Base-by-base conservation (phyloP, 2,888 invertebrate species). In the Subacronicta megacephala region DNA sequence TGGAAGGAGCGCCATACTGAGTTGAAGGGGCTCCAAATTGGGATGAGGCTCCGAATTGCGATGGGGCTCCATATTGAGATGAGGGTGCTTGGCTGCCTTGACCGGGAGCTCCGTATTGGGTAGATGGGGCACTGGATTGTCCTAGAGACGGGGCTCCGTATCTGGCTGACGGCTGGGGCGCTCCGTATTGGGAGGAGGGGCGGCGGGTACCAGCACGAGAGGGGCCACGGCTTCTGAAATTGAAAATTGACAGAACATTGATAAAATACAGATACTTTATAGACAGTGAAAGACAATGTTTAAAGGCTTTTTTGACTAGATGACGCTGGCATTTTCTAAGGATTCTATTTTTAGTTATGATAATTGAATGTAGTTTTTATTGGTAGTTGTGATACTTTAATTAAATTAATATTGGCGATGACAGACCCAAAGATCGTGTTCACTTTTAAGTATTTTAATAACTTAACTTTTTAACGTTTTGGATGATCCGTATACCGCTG, bases 171-270 rank as follows among this genome's bases (percentile, higher is more conserved):
- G 52, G 52, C n/a, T 53, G 61, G 4, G 93, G 94, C 7, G 73
- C 66, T 4, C 76, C 73, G 36, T 78, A 95, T 38, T 82, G 78
- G 9, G 72, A 68, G 2, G 81, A 80, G 4, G 82, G 81, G 18
- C 68, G 78, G 20, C 74, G 67, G 12, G 67, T 46, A 16, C 60
- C 54, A 3, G 56, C 36, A 0, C 36, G 62, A 7, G 66, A 54
- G 7, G 90, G 82, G 26, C 92, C 93, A 38, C 90, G 88, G 40
- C 84, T 83, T 65, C 82, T 85, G 72, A 6, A 82, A 82, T 40
- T 12, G n/a, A 46, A 37, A 35, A 17, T 16, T 31, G 0, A 31
- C 23, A 18, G n/a, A n/a, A 20, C n/a, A n/a, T n/a, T n/a, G n/a
- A n/a, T n/a, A n/a, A n/a, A n/a, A n/a, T n/a, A n/a, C n/a, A n/a